Base-by-base conservation (phyloP, 2,113 vertebrate species). In the Loxodonta africana region DNA sequence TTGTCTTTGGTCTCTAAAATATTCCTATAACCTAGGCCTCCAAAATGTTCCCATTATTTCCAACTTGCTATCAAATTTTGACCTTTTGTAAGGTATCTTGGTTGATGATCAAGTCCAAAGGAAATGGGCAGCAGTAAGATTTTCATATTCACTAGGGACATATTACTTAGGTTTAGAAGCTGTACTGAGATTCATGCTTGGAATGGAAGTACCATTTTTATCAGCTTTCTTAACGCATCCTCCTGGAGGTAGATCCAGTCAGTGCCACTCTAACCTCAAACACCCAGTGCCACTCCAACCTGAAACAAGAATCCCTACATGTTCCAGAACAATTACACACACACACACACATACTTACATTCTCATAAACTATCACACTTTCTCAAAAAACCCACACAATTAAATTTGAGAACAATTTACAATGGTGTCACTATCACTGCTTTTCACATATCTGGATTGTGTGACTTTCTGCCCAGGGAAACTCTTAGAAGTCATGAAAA, bases 1-100 rank as follows among this genome's bases (percentile, higher is more conserved):
- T 37, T 37, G 37, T 37, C 37, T 37, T 37, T 37, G 37, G 37
- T 37, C 37, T 37, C 37, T 37, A 37, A 37, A 37, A 37, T 37
- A 37, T 37, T 37, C 37, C 51, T 88, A 88, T 67, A 8, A 83
- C 8, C 60, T 63, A 69, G 60, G 30, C 71, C 37, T 92, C 33
- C 84, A 85, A 84, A 90, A 90, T 51, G 85, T 80, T 80, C 30
- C 48, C 85, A 10, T 93, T 84, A 62, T 78, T 63, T 8, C 60
- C 15, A 65, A 89, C 60, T 92, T 84, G 48, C 25, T 51, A 53
- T 37, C 28, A 95, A 74, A 83, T 8, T 92, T 57, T 62, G 37
- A 57, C 7, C 18, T 67, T 51, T 51, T 84, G 18, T 41, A 90
- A 90, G 41, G 33, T 65, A 78, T 48, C 25, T 41, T 71, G 71